A percentile compares a stretch with the other conserved stretches of the same genome.
These are phyloP conservation scores for Caenorhabditis zanzibari DNA, from an alignment of 2,888 invertebrate species.

Conservation along the genomic window DNA sequence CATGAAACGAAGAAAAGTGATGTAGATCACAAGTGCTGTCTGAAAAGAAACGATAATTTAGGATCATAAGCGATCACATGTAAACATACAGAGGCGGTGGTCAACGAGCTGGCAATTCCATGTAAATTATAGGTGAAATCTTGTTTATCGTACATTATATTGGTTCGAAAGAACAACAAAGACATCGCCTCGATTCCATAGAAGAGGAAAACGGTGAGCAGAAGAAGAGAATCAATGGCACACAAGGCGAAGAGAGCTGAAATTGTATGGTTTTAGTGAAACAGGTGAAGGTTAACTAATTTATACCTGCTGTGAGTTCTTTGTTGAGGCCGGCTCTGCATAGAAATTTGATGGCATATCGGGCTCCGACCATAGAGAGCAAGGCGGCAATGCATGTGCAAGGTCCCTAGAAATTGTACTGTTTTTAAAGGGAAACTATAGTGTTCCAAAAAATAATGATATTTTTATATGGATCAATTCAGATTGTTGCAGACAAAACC, in stretches of 20 bases:
- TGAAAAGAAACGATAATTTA: constrained; percentile 59
- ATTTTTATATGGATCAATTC: no score
- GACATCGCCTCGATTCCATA: constrained; percentile 81
- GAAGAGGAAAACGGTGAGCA: constrained; percentile 78
- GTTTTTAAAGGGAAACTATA: no score
- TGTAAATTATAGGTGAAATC: constrained; percentile 75
- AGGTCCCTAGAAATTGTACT: constrained; percentile 72
- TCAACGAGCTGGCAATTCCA: constrained; percentile 77
- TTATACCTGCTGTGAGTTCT: constrained; percentile 79
- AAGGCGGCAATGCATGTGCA: constrained; percentile 79
- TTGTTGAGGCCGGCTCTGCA: constrained; percentile 79
- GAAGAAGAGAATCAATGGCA: constrained; percentile 79
- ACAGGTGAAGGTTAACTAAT: constrained; percentile 10
- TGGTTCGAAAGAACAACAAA: constrained; percentile 74
- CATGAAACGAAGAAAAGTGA: constrained; percentile 80
- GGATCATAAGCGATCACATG: not conserved
- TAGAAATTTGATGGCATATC: constrained; percentile 79
- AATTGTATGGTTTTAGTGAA: constrained; percentile 23
- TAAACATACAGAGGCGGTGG: constrained; percentile 77
- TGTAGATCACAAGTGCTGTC: constrained; percentile 82
- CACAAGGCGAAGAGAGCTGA: constrained; percentile 80
- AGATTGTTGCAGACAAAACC: not conserved
- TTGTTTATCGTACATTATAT: constrained; percentile 79
- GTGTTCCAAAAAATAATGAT: no score
- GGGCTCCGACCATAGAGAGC: constrained; percentile 79